These are phyloP conservation scores for Cyanoramphus novaezelandiae DNA, from an alignment of 2,113 vertebrate species.

Conservation along the genomic window DNA sequence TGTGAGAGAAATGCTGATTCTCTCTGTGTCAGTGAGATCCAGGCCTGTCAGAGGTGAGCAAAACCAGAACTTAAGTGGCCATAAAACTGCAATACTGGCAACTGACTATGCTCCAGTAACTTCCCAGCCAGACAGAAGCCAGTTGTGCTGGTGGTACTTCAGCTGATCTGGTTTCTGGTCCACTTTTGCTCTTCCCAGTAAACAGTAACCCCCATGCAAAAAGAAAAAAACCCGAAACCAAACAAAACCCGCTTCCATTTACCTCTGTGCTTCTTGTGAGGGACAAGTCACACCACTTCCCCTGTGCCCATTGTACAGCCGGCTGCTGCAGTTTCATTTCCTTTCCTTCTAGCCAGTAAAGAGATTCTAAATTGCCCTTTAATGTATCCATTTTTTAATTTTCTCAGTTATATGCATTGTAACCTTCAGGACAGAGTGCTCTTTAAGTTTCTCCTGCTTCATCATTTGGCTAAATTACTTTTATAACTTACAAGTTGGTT, in stretches of 20 bases:
- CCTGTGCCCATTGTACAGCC: not conserved
- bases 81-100: not conserved
- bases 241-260: not conserved
- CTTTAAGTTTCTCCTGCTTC: not conserved
- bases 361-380: not conserved
- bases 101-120: not conserved
- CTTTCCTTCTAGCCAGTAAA: not conserved
- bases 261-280: not conserved
- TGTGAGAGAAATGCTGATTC: not conserved
- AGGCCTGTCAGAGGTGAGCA: rapidly evolving
- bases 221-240: not conserved
- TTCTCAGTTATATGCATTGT: not conserved
- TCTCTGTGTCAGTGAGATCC: not conserved
- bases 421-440: not conserved
- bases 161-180: not conserved
- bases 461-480: not conserved
- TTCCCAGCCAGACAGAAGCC: not conserved
- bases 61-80: not conserved
- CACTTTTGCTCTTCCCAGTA: not conserved
- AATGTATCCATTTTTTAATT: not conserved
- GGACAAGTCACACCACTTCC: not conserved
- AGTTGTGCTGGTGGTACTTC: not conserved
- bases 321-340: not conserved
- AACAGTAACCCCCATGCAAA: not conserved
- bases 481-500: not conserved